These are phyloP conservation scores for Pardalotus punctatus DNA, from an alignment of 2,113 vertebrate genomes.

Conservation along the genomic window DNA sequence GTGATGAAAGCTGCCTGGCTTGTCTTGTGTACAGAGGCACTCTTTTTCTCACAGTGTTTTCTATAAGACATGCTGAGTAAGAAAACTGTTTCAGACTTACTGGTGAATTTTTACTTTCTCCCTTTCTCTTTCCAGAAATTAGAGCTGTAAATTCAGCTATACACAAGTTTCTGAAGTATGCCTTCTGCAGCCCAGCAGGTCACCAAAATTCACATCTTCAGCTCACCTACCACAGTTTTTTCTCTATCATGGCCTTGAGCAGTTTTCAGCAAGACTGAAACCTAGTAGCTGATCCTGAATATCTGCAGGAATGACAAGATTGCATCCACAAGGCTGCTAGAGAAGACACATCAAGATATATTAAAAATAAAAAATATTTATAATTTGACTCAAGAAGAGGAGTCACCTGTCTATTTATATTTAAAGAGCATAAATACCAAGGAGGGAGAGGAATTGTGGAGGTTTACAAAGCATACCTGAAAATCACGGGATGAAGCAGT, in stretches of 20 bases:
- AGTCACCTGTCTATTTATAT: not conserved
- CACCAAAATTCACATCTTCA: not conserved
- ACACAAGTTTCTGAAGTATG: not conserved
- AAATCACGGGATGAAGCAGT: not conserved
- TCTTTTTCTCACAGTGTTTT: not conserved
- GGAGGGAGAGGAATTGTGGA: not conserved
- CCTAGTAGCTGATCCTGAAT: not conserved
- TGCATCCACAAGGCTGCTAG: not conserved
- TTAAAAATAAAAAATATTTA: not conserved
- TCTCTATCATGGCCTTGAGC: not conserved
- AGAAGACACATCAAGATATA: not conserved
- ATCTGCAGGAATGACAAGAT: not conserved
- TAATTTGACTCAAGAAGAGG: not conserved
- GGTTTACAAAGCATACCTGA: not conserved
- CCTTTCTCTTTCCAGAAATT: not conserved
- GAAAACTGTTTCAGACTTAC: not conserved
- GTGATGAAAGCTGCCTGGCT: not conserved
- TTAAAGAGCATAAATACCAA: not conserved
- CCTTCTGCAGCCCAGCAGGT: not conserved
- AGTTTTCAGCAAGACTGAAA: not conserved
- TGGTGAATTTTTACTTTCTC: not conserved
- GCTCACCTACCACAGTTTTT: not conserved
- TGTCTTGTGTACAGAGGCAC: not conserved
- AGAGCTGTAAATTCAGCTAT: not conserved
- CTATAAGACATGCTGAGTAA: not conserved